Conservation (phyloP, 2,113 vertebrate species). For the Xenus cinereus region DNA sequence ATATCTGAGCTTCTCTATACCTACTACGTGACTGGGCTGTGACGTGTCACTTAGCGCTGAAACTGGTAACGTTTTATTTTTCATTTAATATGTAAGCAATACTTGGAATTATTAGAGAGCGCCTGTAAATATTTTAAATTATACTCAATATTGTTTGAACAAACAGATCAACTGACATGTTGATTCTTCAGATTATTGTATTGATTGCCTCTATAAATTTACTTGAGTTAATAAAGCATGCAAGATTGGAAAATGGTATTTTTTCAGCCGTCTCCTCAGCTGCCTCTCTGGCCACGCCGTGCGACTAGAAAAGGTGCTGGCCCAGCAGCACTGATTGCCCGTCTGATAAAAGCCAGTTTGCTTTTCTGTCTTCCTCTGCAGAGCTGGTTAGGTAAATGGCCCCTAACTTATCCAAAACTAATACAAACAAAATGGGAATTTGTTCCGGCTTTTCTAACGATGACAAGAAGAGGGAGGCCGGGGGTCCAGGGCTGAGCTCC, state of each 20-base stretch:
- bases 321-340: neutral
- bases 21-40: too few relatives aligned
- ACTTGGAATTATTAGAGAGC: neutral
- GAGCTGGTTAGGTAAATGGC: neutral
- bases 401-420: neutral
- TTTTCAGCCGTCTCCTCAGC: neutral
- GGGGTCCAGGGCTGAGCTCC: neutral
- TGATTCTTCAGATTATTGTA: neutral
- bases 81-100: neutral
- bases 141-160: neutral
- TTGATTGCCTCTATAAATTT: neutral
- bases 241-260: neutral
- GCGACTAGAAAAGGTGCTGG: neutral
- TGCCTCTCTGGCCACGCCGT: rapidly evolving
- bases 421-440: neutral
- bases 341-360: too few relatives aligned
- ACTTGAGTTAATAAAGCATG: neutral
- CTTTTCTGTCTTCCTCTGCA: neutral
- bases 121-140: neutral
- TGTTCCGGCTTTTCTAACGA: neutral
- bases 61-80: neutral
- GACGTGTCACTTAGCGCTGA: rapidly evolving
- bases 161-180: neutral
- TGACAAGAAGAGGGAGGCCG: neutral
- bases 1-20: neutral